These are phyloP conservation scores for Paramormyrops hopkinsi DNA, from an alignment of 2,797 vertebrate species.

Conservation along the genomic window DNA sequence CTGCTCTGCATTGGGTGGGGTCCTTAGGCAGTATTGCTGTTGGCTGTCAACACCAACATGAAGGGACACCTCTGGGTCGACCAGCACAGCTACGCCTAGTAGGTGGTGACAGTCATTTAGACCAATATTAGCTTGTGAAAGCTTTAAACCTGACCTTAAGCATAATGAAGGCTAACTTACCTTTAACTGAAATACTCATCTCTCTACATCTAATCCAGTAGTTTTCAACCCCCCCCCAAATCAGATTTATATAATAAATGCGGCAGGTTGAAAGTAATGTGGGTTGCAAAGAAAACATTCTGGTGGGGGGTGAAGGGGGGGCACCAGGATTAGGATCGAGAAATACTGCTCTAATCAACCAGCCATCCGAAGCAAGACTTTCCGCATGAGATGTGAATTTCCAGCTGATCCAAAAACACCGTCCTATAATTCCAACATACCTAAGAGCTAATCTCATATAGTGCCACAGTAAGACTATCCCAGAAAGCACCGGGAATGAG, in stretches of 20 bases:
- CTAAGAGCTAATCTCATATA: background rate
- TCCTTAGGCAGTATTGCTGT: constrained; percentile 75
- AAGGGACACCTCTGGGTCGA: constrained; percentile 64
- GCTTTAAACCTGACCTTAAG: background rate
- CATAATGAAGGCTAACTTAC: background rate
- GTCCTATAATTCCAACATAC: background rate
- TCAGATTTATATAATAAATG: too few species aligned
- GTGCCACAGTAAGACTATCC: background rate
- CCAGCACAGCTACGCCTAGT: constrained; percentile 72
- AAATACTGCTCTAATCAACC: background rate
- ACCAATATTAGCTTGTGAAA: background rate
- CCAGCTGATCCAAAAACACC: background rate
- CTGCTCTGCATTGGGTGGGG: constrained; percentile 53
- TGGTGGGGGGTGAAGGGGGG: too few species aligned
- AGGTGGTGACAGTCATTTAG: constrained; percentile 10
- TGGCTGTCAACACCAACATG: constrained; percentile 69
- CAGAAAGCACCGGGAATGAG: background rate
- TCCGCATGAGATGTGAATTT: background rate
- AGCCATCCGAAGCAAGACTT: background rate
- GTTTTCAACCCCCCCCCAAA: background rate
- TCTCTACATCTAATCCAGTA: background rate
- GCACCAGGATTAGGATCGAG: too few species aligned
- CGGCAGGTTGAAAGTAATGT: too few species aligned
- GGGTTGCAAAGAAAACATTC: too few species aligned
- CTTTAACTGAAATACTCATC: background rate